phyloP scores from a whole-genome alignment of 2,797 vertebrate species.

The Malurus splendens region DNA sequence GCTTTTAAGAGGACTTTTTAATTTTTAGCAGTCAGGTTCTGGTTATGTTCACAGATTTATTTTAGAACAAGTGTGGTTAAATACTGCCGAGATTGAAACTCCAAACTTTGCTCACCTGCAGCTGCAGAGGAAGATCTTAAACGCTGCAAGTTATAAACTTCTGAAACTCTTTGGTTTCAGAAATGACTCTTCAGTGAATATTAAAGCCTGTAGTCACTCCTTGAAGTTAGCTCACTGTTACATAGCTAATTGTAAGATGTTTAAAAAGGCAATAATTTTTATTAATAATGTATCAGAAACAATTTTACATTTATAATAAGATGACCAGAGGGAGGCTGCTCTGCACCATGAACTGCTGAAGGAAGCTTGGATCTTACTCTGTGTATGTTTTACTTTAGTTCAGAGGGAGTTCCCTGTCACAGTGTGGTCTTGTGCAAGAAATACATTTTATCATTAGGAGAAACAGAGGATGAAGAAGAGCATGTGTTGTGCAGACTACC shows the following conservation, averaged over 20 bases:
- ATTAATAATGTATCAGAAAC: background rate
- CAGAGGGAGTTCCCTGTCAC: background rate
- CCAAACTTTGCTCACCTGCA: background rate
- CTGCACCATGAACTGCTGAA: background rate
- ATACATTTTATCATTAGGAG: background rate
- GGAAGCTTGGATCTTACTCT: background rate
- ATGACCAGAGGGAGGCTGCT: background rate
- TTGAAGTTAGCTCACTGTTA: background rate
- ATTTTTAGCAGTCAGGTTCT: background rate
- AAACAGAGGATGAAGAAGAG: background rate
- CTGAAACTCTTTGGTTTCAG: slow-evolving; percentile 7
- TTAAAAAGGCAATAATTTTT: background rate
- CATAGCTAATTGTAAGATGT: background rate
- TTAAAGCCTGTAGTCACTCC: background rate
- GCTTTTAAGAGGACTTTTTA: background rate
- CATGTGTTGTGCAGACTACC: background rate
- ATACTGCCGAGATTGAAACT: background rate
- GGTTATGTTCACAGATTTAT: background rate
- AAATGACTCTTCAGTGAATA: background rate
- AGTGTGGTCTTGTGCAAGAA: background rate
- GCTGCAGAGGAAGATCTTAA: slow-evolving; percentile 1
- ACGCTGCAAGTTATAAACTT: background rate
- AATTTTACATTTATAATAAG: background rate
- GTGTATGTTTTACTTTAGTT: background rate
- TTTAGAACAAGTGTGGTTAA: slow-evolving; percentile 16